Conservation (phyloP, 2,113 vertebrate genomes). For the Oceanodroma tethys region DNA sequence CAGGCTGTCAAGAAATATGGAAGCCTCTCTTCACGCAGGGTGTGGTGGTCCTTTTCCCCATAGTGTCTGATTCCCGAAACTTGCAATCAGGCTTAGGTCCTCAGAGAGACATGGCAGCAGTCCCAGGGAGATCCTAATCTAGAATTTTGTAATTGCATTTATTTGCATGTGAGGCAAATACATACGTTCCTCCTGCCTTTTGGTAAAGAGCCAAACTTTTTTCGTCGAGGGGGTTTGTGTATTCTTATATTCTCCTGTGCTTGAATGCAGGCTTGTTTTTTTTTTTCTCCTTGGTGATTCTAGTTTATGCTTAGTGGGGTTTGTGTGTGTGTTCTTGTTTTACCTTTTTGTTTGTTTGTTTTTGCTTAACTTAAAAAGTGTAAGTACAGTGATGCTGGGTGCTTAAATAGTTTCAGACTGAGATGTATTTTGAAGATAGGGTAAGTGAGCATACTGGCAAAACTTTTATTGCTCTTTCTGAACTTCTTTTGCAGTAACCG, state of each 20-base stretch:
- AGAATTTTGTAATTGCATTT: neutral
- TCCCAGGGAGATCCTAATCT: neutral
- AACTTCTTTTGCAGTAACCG: neutral
- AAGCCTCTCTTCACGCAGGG: neutral
- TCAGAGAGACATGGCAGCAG: neutral
- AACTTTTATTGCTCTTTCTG: neutral
- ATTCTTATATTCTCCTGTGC: neutral
- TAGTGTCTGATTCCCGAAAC: neutral
- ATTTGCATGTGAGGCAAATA: neutral
- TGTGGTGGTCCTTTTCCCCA: neutral
- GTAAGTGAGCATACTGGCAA: neutral
- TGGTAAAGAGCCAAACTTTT: neutral
- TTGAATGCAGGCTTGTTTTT: neutral
- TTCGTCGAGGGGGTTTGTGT: neutral
- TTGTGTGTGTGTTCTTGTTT: neutral
- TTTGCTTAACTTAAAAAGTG: neutral
- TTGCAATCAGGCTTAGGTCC: neutral
- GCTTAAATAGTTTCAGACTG: neutral
- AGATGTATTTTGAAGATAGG: neutral
- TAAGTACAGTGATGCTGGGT: neutral
- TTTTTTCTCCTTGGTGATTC: neutral
- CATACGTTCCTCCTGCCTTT: neutral
- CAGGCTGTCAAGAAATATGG: neutral
- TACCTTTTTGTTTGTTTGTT: neutral
- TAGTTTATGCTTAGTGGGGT: neutral